Evolutionary conservation across 2,888 invertebrate species (phyloP), one percentile per base, ranked within the genome.

Genomic region (Xestia rhomboidea): DNA sequence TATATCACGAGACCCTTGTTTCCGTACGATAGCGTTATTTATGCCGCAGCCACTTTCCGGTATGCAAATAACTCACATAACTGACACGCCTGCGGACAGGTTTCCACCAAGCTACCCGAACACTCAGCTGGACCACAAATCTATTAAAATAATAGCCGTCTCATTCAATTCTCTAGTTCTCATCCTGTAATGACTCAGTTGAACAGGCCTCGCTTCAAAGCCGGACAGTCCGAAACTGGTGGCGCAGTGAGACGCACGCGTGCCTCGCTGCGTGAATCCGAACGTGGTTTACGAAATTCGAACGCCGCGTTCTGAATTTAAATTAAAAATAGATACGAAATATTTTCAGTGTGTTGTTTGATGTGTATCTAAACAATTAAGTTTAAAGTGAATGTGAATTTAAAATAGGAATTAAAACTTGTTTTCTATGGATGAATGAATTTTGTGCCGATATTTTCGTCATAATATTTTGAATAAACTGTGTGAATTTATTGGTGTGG

Each of bases 121-220:
- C 69, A 77, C 76, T 74, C 85, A 82, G 68, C 75, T 88, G 82
- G 81, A 87, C 76, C 79, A 86, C 86, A 88, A 80, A 88, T 88
- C 87, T 87, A 88, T 87, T 88, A 88, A 84, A 86, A 88, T 86
- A 88, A 87, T 81, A 81, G 79, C 87, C 68, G 72, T 84, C 88
- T 88, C 86, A 87, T 88, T 87, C 88, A 88, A 88, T 85, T 81
- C 87, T 78, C 88, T 54, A 79, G 79, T 62, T 75, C 84, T 80
- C 86, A 78, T 88, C 83, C 85, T 86, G 78, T 86, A 86, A 85
- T 85, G 83, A 85, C 76, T 89, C 78, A 64, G 88, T 85, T 78
- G 79, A 68, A 83, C 68, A 82, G 72, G 70, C 75, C 69, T 62
- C 71, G 75, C 77, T 81, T 78, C 71, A 78, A 78, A 79, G 77